Evolutionary conservation across 2,888 invertebrate species (phyloP).

Genomic region (Pollenia griseotomentosa): DNA sequence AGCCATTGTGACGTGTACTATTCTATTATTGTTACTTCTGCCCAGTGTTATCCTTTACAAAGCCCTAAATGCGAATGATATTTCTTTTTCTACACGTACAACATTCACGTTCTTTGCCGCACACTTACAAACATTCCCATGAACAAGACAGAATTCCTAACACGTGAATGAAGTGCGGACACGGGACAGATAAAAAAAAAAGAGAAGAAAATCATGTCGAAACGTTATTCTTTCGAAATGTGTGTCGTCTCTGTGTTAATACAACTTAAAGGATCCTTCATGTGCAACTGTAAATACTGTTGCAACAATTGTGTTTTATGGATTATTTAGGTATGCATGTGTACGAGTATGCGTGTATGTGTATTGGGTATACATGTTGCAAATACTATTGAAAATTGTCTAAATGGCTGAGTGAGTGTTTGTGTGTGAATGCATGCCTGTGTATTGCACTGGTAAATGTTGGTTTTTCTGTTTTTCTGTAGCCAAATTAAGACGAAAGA

Average conservation of each 20-base stretch:
- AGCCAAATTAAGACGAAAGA: slow-evolving; percentile 30
- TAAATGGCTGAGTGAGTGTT: background rate
- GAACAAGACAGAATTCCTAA: background rate
- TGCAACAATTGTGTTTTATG: slow-evolving; percentile 10
- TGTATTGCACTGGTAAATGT: background rate
- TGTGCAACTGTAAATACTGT: slow-evolving; percentile 42
- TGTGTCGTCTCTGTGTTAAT: background rate
- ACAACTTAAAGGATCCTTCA: slow-evolving; percentile 31
- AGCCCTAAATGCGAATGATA: slow-evolving; percentile 16
- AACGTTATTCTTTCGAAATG: background rate
- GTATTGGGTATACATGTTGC: background rate
- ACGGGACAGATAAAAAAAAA: background rate
- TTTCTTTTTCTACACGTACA: slow-evolving; percentile 6
- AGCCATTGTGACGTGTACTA: background rate
- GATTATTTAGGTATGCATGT: background rate
- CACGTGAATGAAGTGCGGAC: slow-evolving; percentile 34
- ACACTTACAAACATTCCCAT: background rate
- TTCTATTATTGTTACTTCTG: background rate
- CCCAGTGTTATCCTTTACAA: background rate
- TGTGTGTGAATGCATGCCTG: background rate
- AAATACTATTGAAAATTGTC: slow-evolving; percentile 19
- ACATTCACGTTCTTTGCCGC: background rate
- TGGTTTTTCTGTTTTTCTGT: background rate
- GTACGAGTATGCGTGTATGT: background rate
- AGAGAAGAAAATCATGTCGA: background rate